Percentiles rank a stretch among this genome's conserved stretches.
These are phyloP conservation scores for Lasioglossum zephyrum DNA, from an alignment of 2,888 invertebrate genomes.

Conservation along the genomic window DNA sequence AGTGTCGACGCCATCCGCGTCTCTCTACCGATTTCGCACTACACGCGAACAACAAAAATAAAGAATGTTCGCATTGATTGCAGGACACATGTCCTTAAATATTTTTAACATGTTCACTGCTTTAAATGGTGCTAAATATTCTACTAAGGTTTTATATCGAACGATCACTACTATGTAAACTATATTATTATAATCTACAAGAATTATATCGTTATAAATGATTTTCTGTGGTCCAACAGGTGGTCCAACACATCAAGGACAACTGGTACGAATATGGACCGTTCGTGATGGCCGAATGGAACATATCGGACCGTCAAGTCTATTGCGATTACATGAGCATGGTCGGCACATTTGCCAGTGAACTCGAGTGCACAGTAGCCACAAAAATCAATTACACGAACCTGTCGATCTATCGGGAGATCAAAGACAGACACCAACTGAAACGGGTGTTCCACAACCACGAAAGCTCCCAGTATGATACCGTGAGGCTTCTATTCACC, in stretches of 20 bases:
- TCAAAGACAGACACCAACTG: conserved; percentile 66
- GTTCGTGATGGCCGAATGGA: conserved; percentile 80
- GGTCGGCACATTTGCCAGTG: conserved; percentile 79
- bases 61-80: no score
- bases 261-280: conserved; percentile 78
- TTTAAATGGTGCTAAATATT: no score
- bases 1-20: no score
- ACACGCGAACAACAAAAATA: no score
- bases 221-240: conserved; percentile 64
- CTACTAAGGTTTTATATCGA: no score
- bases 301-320: conserved; percentile 71
- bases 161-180: not conserved
- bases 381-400: conserved; percentile 77
- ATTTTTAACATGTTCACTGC: no score
- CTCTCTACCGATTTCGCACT: no score
- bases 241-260: conserved; percentile 75
- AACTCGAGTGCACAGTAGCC: conserved; percentile 79
- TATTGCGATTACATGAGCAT: conserved; percentile 77
- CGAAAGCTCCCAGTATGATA: conserved; percentile 63
- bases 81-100: no score
- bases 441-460: conserved; percentile 75
- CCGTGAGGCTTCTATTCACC: conserved; percentile 78
- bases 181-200: not conserved
- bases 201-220: not conserved
- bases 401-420: conserved; percentile 78